Conservation (phyloP, 23 tunicate species). For the Diplosoma virens region DNA sequence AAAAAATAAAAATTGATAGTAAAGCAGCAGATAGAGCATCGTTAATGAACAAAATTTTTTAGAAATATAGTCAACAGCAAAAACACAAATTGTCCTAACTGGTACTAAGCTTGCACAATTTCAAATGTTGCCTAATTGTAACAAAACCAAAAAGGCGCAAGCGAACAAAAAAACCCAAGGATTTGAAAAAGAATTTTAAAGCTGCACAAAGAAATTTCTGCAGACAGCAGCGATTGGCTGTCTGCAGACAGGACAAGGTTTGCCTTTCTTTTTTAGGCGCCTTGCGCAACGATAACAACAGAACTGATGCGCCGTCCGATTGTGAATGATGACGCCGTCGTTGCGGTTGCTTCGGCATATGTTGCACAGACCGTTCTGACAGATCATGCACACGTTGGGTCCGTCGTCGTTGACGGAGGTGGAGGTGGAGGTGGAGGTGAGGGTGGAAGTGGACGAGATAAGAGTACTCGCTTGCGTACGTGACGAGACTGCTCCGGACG, state of each 20-base stretch:
- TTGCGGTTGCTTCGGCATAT: constrained; percentile 67
- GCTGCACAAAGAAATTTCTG: constrained; percentile 57
- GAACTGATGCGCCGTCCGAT: constrained; percentile 64
- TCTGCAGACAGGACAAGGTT: constrained; percentile 75
- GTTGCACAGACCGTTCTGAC: constrained; percentile 49
- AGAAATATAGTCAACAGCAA: no score
- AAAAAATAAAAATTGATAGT: no score
- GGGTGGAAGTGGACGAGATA: neutral
- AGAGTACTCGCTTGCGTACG: constrained; percentile 7
- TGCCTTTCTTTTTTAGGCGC: constrained; percentile 42
- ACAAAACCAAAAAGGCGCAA: no score
- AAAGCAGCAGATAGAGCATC: no score
- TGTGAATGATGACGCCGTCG: constrained; percentile 60
- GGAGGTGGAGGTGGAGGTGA: neutral
- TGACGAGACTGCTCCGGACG: neutral
- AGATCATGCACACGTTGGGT: neutral
- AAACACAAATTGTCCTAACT: no score
- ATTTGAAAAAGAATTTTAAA: no score
- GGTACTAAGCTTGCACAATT: no score
- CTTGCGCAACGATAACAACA: constrained; percentile 80
- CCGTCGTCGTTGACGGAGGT: neutral
- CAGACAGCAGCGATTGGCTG: constrained; percentile 52
- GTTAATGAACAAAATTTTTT: no score
- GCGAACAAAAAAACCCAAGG: no score
- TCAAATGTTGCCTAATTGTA: no score